phyloP scores from a whole-genome alignment of 2,888 invertebrate species.

The Drosophila trichaetosa region DNA sequence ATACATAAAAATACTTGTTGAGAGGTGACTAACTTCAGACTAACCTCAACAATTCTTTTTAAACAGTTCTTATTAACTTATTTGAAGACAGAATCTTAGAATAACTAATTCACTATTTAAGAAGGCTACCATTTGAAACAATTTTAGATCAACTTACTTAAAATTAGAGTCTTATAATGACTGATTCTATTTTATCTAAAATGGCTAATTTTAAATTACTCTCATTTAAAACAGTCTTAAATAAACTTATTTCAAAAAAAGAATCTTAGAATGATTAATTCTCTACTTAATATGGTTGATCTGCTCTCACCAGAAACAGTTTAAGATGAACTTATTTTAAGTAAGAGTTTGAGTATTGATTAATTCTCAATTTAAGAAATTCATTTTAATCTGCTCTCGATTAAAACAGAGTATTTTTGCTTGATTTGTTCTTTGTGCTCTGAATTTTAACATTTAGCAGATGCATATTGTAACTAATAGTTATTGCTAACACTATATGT shows the following conservation, averaged over 20 bases:
- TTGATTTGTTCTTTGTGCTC: not conserved
- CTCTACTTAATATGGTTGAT: not conserved
- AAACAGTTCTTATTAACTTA: not conserved
- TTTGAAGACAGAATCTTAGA: not conserved
- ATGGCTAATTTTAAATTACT: not conserved
- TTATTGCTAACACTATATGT: constrained; percentile 41
- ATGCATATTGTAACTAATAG: constrained; percentile 53
- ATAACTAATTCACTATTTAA: not conserved
- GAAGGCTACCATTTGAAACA: not conserved
- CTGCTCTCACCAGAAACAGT: not conserved
- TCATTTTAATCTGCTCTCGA: not conserved
- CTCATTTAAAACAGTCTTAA: not conserved
- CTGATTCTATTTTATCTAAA: no score
- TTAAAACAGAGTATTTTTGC: not conserved
- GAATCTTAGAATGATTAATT: not conserved
- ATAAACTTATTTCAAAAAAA: not conserved
- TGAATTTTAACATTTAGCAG: constrained; percentile 44
- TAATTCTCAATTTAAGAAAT: not conserved
- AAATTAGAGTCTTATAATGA: not conserved
- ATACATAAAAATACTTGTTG: not conserved
- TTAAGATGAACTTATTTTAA: no score
- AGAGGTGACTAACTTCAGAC: not conserved
- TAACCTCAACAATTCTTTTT: not conserved
- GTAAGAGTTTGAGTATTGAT: not conserved
- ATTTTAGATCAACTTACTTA: not conserved